Conservation (phyloP, 30 jellyfish, hydroid and myxozoan species). For the Aurelia aurita region DNA sequence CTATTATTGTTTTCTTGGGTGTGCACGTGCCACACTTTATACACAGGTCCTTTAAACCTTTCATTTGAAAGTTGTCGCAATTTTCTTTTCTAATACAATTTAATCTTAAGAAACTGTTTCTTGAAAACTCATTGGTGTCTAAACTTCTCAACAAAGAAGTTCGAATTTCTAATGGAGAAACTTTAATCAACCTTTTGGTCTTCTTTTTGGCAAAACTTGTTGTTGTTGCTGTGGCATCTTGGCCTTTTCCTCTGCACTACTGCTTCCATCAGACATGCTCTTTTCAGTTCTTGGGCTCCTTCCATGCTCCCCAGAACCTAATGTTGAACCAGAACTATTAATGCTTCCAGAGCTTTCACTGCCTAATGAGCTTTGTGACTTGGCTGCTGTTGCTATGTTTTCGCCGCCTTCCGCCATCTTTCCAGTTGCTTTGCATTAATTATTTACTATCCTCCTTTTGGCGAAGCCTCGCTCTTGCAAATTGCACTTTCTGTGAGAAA, state of each 20-base stretch:
- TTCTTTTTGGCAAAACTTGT: not conserved
- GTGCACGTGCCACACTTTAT: no score
- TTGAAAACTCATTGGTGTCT: no score
- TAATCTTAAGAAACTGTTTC: no score
- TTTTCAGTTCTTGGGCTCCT: no score
- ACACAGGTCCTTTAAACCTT: no score
- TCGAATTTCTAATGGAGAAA: not conserved
- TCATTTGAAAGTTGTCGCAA: no score
- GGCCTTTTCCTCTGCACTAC: not conserved
- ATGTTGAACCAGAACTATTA: no score
- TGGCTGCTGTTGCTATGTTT: not conserved
- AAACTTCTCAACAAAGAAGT: no score
- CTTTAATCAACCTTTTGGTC: not conserved
- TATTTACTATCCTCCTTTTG: not conserved
- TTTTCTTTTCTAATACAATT: no score
- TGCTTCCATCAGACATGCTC: no score
- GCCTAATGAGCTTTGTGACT: not conserved
- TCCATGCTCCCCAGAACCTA: no score
- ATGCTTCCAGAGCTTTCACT: not conserved
- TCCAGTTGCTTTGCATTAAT: not conserved
- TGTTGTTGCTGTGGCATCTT: not conserved
- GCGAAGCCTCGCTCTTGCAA: not conserved
- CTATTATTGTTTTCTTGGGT: no score
- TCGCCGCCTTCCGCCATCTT: not conserved
- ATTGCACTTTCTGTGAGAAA: not conserved